Percentiles rank a stretch among this genome's conserved stretches.
These are phyloP conservation scores for Ataeniobius toweri DNA, from an alignment of 2,797 vertebrate genomes.

Conservation along the genomic window DNA sequence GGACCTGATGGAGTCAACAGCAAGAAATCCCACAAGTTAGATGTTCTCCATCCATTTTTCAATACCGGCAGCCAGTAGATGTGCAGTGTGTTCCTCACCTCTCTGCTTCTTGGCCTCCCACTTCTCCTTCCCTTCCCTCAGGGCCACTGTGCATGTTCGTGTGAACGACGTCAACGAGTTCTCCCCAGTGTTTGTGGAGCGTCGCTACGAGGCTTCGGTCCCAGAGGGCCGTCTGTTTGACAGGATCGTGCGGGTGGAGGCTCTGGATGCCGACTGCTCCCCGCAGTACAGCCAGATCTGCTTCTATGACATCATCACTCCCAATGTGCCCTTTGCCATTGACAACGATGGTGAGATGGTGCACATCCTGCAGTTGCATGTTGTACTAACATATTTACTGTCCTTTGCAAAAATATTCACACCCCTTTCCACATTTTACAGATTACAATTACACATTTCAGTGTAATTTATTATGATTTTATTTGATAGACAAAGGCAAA, in stretches of 20 bases:
- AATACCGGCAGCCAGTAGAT: neutral
- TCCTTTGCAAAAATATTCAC: neutral
- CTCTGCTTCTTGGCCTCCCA: conserved; percentile 23
- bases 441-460: neutral
- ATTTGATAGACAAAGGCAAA: neutral
- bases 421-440: neutral
- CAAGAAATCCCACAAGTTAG: conserved; percentile 99
- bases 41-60: neutral
- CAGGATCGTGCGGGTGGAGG: conserved; percentile 92
- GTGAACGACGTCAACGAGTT: conserved; percentile 99
- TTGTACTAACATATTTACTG: neutral
- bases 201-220: conserved; percentile 90
- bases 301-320: conserved; percentile 98
- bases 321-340: conserved; percentile 95
- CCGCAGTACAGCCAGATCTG: conserved; percentile 99
- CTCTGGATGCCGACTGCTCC: conserved; percentile 96
- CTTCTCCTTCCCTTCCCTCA: conserved; percentile 54
- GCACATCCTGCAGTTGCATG: conserved; percentile 12
- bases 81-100: conserved; percentile 1
- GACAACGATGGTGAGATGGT: conserved; percentile 92
- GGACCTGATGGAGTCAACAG: conserved; percentile 93
- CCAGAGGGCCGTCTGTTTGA: conserved; percentile 95
- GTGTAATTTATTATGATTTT: neutral
- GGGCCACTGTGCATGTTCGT: conserved; percentile 95
- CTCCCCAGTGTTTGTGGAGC: conserved; percentile 95